Evolutionary conservation across 1,140 invertebrate species (phyloP).

Genomic region (Drosophila kanapiae): DNA sequence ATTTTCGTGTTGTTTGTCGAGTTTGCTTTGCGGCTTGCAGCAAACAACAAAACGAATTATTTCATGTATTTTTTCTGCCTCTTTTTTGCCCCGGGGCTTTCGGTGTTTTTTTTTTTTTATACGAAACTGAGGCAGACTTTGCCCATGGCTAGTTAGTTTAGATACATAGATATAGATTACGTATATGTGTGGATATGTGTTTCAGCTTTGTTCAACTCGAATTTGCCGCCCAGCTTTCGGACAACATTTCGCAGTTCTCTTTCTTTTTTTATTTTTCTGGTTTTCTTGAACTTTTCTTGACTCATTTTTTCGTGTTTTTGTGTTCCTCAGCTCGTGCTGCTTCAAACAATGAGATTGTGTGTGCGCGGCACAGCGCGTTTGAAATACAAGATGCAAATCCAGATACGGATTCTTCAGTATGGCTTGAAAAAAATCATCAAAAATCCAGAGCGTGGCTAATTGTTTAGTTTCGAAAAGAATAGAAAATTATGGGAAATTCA

Average conservation of each 20-base stretch:
- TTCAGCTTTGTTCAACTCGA: conserved; percentile 47
- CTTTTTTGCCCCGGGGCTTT: conserved; percentile 19
- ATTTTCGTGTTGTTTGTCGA: conserved; percentile 76
- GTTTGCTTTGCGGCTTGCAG: conserved; percentile 61
- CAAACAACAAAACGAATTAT: conserved; percentile 72
- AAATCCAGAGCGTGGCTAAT: conserved; percentile 68
- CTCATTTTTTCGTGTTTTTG: conserved; percentile 40
- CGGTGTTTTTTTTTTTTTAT: conserved; percentile 40
- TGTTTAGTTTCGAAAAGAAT: background rate
- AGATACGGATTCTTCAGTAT: conserved; percentile 5
- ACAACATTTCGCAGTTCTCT: conserved; percentile 50
- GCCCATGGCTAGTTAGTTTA: conserved; percentile 73
- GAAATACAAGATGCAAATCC: conserved; percentile 54
- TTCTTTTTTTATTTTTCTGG: conserved; percentile 11
- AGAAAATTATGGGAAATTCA: conserved; percentile 34
- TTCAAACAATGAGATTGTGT: conserved; percentile 55
- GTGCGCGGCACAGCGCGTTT: conserved; percentile 54
- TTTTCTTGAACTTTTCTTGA: conserved; percentile 43
- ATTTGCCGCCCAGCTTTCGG: conserved; percentile 68
- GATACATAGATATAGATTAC: conserved; percentile 66
- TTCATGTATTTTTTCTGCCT: conserved; percentile 53
- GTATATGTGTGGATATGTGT: conserved; percentile 30
- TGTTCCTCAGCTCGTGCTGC: conserved; percentile 56
- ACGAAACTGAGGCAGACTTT: conserved; percentile 65
- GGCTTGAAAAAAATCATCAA: conserved; percentile 16